Evolutionary conservation across 2,113 vertebrate species (phyloP).

Genomic region (Xenopus laevis): DNA sequence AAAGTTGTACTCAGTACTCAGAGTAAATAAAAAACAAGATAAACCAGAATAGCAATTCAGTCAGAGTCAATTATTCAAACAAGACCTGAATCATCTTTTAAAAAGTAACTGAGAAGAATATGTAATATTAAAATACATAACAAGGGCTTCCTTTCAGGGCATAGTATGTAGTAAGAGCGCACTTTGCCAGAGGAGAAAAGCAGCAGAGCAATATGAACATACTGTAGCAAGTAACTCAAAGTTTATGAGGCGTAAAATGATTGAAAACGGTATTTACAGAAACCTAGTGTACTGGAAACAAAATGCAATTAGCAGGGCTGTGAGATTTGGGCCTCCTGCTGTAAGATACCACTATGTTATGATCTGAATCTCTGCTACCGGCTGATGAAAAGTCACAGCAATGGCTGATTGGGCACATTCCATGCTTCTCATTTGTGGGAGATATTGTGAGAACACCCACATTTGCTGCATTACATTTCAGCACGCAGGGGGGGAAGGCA

Average conservation of each 20-base stretch:
- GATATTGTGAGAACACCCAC: neutral
- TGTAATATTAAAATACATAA: too few relatives aligned
- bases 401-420: neutral
- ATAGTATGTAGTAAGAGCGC: too few relatives aligned
- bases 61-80: too few relatives aligned
- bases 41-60: too few relatives aligned
- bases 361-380: neutral
- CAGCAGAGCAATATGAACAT: neutral
- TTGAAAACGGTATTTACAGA: conserved; percentile 30
- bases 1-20: too few relatives aligned
- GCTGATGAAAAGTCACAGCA: neutral
- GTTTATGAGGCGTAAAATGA: conserved; percentile 6
- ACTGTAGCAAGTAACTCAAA: conserved; percentile 9
- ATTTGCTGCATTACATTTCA: neutral
- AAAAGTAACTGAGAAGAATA: too few relatives aligned
- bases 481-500: neutral
- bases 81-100: too few relatives aligned
- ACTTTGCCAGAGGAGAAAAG: neutral
- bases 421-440: neutral
- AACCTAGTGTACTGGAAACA: conserved; percentile 29
- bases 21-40: too few relatives aligned
- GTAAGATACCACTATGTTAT: conserved; percentile 30
- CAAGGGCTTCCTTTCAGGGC: too few relatives aligned
- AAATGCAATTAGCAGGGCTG: conserved; percentile 33
- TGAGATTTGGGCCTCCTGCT: conserved; percentile 27